A percentile compares a stretch with the other conserved stretches of the same genome.
Evolutionary conservation across 2,113 vertebrate genomes (phyloP).

Genomic region (Chloroceryle aenea): DNA sequence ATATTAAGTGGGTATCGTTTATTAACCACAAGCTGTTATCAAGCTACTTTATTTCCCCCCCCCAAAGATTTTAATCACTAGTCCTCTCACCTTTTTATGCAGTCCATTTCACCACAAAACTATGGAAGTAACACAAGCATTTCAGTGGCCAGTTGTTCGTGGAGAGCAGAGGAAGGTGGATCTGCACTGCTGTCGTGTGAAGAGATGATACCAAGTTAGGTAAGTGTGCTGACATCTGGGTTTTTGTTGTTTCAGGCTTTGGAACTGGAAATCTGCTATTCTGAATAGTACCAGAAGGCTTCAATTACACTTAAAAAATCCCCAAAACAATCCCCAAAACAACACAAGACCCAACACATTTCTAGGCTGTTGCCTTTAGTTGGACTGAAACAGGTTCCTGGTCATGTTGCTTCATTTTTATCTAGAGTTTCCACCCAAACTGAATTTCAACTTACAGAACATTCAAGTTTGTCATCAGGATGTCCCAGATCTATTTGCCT

Average conservation of each 20-base stretch:
- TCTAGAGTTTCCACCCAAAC: not conserved
- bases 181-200: no score
- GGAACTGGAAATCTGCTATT: not conserved
- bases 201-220: not conserved
- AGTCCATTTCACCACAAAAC: not conserved
- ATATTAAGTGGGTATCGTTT: not conserved
- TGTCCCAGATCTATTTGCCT: not conserved
- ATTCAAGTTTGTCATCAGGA: not conserved
- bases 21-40: not conserved
- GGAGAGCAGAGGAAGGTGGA: not conserved
- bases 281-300: not conserved
- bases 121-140: not conserved
- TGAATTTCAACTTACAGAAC: not conserved
- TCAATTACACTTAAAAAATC: not conserved
- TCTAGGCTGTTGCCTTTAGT: not conserved
- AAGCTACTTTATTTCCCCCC: not conserved
- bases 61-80: not conserved
- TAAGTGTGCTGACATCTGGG: not conserved
- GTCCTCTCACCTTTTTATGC: not conserved
- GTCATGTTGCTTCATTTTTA: not conserved
- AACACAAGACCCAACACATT: not conserved
- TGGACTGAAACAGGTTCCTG: not conserved
- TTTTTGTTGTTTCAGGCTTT: not conserved
- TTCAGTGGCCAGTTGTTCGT: not conserved
- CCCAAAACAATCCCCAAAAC: no score